Evolutionary conservation across 2,797 vertebrate species (phyloP).

Genomic region (Ambastaia sidthimunki): DNA sequence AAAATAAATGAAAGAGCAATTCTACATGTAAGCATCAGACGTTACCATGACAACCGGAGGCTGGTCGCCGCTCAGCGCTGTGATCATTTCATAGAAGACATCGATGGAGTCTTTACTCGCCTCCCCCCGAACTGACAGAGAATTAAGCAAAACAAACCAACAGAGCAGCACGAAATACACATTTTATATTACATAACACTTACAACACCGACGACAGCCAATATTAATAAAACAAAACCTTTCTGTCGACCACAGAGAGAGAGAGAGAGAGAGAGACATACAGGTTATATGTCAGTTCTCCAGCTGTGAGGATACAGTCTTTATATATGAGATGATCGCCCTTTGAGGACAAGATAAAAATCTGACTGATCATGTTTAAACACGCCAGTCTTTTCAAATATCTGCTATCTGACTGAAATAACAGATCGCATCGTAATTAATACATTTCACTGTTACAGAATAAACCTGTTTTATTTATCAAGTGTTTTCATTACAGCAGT

Average conservation of each 20-base stretch:
- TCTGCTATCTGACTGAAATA: background rate
- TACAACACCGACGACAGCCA: background rate
- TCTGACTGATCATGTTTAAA: conserved; percentile 83
- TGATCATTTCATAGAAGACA: conserved; percentile 85
- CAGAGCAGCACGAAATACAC: conserved; percentile 6
- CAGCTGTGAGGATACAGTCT: conserved; percentile 84
- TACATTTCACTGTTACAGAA: background rate
- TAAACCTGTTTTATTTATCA: background rate
- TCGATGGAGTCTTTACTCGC: conserved; percentile 73
- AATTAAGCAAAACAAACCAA: conserved; percentile 47
- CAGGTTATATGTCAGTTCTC: background rate
- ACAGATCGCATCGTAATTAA: background rate
- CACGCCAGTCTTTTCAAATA: background rate
- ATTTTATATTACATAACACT: background rate
- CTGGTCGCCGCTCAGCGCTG: conserved; percentile 81
- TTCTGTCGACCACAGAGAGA: no score
- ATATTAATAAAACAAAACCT: background rate
- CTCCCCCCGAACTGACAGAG: conserved; percentile 80
- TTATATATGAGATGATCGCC: conserved; percentile 89
- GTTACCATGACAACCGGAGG: conserved; percentile 88
- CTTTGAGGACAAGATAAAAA: conserved; percentile 88
- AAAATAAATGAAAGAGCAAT: background rate
- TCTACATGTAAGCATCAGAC: background rate
- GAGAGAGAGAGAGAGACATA: background rate
- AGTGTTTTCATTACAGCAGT: background rate